Conservation (phyloP, 2,888 invertebrate species). For the Cylindroiulus punctatus region DNA sequence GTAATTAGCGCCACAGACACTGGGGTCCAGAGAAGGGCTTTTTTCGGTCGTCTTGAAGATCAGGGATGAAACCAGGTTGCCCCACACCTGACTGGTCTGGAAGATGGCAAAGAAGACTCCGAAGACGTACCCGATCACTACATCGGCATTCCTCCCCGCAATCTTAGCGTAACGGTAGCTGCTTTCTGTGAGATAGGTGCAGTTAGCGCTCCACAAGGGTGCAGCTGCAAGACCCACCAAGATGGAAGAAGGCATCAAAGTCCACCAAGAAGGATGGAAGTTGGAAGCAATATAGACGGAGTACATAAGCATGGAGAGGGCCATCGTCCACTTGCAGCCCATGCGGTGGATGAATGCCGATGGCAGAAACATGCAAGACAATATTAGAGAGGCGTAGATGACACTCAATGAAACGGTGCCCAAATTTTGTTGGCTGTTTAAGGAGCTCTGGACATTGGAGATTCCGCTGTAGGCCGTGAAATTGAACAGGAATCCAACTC, state of each 20-base stretch:
- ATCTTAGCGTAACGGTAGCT: constrained; percentile 90
- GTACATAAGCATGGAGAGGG: constrained; percentile 90
- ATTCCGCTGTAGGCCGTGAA: constrained; percentile 55
- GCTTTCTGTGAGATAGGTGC: constrained; percentile 94
- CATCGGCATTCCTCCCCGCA: constrained; percentile 73
- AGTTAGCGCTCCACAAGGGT: constrained; percentile 99
- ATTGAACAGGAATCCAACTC: constrained; percentile 54
- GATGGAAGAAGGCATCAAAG: constrained; percentile 74
- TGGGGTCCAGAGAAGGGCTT: not conserved
- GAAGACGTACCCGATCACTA: constrained; percentile 93
- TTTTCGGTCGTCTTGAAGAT: constrained; percentile 60
- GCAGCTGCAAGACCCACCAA: constrained; percentile 95
- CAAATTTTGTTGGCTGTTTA: constrained; percentile 55
- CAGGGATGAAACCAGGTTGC: constrained; percentile 90
- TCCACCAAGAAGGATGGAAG: constrained; percentile 82
- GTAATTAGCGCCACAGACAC: constrained; percentile 59
- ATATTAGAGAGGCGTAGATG: constrained; percentile 68
- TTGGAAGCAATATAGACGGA: constrained; percentile 94
- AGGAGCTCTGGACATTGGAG: constrained; percentile 56
- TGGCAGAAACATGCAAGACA: constrained; percentile 95
- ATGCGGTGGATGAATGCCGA: constrained; percentile 91
- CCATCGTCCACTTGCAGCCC: constrained; percentile 96
- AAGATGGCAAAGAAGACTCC: constrained; percentile 98
- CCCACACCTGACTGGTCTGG: constrained; percentile 97
- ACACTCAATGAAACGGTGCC: constrained; percentile 54